phyloP scores from a whole-genome alignment of 2,113 vertebrate genomes.

The Dasyurus viverrinus region DNA sequence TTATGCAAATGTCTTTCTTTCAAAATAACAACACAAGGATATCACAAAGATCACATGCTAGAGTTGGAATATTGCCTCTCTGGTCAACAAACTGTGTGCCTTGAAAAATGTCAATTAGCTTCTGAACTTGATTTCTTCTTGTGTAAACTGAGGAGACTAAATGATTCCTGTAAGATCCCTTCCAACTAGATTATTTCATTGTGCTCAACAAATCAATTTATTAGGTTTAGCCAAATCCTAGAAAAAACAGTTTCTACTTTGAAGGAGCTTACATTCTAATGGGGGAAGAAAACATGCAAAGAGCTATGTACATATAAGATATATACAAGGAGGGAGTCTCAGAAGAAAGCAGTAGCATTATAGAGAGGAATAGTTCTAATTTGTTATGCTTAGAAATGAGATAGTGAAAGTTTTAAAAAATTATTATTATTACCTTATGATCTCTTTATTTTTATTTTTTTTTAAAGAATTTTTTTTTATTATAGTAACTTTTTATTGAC shows the following conservation, averaged over 20 bases:
- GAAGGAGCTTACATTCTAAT: background rate
- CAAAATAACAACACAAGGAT: background rate
- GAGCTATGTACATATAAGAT: background rate
- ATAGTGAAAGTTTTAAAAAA: background rate
- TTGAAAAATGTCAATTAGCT: background rate
- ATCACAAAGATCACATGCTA: background rate
- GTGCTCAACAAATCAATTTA: background rate
- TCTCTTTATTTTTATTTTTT: too few relatives aligned
- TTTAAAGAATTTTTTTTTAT: too few relatives aligned
- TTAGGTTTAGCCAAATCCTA: background rate
- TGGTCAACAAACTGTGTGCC: background rate
- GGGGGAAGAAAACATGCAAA: background rate
- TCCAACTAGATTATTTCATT: background rate
- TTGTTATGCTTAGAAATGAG: background rate
- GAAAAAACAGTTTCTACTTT: background rate
- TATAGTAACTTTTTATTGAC: too few relatives aligned
- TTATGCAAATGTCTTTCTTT: background rate
- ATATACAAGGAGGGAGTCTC: background rate
- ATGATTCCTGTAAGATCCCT: background rate
- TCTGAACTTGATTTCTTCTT: background rate
- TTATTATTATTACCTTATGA: background rate
- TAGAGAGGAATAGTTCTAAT: background rate
- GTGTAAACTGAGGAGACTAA: background rate
- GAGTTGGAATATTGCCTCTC: background rate
- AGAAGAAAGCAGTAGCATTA: background rate